A percentile compares a stretch with the other conserved stretches of the same genome.
phyloP scores from a whole-genome alignment of 2,113 vertebrate genomes.

The Isurus oxyrinchus region DNA sequence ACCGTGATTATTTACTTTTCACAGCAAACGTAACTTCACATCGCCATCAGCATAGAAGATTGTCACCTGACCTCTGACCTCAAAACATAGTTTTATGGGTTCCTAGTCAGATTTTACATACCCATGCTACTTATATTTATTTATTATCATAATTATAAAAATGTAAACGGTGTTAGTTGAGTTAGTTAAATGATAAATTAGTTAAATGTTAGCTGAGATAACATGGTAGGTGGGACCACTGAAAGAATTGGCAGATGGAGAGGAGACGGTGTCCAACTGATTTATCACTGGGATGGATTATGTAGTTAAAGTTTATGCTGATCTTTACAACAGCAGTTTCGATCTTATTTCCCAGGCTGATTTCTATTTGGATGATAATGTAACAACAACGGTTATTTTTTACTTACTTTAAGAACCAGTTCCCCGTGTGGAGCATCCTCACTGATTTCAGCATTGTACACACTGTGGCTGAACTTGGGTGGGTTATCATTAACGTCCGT shows the following conservation, averaged over 20 bases:
- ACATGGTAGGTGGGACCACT: no score
- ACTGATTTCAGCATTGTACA: constrained; percentile 61
- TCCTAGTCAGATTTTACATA: not conserved
- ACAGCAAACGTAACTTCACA: not conserved
- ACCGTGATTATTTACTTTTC: not conserved
- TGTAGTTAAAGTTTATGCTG: not conserved
- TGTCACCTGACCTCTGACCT: not conserved
- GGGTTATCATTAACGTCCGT: constrained; percentile 84
- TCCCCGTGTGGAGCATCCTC: constrained; percentile 74
- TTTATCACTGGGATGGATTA: not conserved
- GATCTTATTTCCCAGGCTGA: not conserved
- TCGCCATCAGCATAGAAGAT: not conserved
- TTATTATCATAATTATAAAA: no score
- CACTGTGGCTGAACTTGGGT: constrained; percentile 66
- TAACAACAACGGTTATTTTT: not conserved
- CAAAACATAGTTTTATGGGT: not conserved
- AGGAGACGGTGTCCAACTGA: not conserved
- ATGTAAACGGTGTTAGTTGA: no score
- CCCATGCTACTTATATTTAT: no score
- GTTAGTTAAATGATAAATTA: no score
- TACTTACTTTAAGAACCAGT: constrained; percentile 69
- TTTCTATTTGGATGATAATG: not conserved
- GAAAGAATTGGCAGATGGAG: not conserved
- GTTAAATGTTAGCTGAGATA: no score
- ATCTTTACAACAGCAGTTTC: not conserved